phyloP scores from a whole-genome alignment of 2,113 vertebrate genomes.

The Rhinichthys klamathensis region DNA sequence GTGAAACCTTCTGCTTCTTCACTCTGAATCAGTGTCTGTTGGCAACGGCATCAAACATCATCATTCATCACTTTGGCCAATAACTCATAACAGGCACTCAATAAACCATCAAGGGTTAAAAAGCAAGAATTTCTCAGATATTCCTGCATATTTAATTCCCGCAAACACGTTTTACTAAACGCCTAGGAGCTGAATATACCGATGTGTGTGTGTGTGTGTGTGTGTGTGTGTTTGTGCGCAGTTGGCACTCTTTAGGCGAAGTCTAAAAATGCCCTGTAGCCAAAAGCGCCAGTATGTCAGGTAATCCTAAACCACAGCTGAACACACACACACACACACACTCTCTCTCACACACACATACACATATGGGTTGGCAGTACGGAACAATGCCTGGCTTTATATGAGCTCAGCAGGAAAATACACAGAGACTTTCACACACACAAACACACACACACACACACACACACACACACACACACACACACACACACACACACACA shows the following conservation, averaged over 20 bases:
- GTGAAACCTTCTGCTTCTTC: no score
- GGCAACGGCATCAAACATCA: background rate
- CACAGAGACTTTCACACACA: background rate
- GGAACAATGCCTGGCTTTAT: constrained; percentile 28
- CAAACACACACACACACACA: background rate
- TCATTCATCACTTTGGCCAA: background rate
- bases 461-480: no score
- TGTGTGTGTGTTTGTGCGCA: constrained; percentile 15
- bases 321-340: constrained; percentile 27
- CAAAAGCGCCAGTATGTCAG: constrained; percentile 83
- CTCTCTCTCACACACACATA: background rate
- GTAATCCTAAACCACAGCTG: constrained; percentile 85
- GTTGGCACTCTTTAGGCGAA: background rate
- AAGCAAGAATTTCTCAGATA: background rate
- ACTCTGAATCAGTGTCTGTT: background rate
- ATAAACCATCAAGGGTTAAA: background rate
- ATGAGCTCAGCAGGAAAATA: background rate
- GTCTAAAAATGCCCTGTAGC: constrained; percentile 80
- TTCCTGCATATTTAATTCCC: background rate
- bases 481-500: background rate
- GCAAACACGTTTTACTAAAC: background rate
- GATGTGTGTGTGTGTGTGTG: background rate
- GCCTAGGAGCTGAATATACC: background rate
- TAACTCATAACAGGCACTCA: background rate
- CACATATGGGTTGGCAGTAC: background rate